Base-by-base conservation (phyloP, 1,140 invertebrate genomes). In the Chionoecetes opilio region DNA sequence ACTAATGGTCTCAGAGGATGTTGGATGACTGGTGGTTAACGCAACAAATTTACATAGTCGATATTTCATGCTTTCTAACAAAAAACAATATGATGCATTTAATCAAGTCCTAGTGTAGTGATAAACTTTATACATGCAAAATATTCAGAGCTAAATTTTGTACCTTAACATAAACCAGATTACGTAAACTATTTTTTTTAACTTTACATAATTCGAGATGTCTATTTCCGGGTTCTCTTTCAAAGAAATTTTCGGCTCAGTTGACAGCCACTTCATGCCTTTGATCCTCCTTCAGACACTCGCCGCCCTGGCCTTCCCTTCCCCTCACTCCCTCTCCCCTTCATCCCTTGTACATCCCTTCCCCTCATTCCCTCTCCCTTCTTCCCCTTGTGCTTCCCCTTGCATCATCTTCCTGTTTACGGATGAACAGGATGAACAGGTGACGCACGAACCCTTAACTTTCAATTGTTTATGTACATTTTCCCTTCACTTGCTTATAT, bases 401-500 rank as follows among this genome's bases (percentile, higher is more conserved):
- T n/a, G 37, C 37, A 89, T 41, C 37, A 38, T 35, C 87, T 89
- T 41, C 35, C 87, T 29, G 37, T 41, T 89, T 86, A 86, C 84
- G 84, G 84, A 38, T 86, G 31, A 38, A 41, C 38, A n/a, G n/a
- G n/a, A n/a, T n/a, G n/a, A n/a, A n/a, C n/a, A 90, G 88, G 35
- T 90, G 38, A 90, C 17, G 88, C 34, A 17, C 34, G 14, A 14
- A 31, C 84, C 84, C 32, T 35, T n/a, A n/a, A n/a, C n/a, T 32
- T 86, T 11, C 35, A 86, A 3, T 75, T 91, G 90, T 75, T 91
- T 91, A 75, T 53, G 17, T 53, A 53, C 29, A n/a, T 53, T 41
- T 63, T 53, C 31, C 21, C 32, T 53, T 37, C 29, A 41, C 88
- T 75, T 91, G 90, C 63, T 91, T 91, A 91, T 75, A 75, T 53